A percentile compares a stretch with the other conserved stretches of the same genome.
Evolutionary conservation across 2,888 invertebrate genomes (phyloP).

Genomic region (Spodoptera exigua): DNA sequence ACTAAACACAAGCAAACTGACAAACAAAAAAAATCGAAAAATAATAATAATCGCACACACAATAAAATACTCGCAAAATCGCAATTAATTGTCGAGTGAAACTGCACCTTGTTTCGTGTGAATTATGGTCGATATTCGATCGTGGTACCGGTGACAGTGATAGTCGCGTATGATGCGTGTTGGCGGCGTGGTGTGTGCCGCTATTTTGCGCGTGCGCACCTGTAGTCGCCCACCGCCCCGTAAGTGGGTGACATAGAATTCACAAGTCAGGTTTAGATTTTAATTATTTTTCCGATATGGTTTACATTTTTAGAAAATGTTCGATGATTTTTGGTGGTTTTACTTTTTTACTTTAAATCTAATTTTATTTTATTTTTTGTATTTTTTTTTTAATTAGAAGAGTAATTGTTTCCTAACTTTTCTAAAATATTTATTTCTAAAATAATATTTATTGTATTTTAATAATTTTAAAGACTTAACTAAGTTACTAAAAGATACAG

Average conservation of each 20-base stretch:
- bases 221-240: constrained; percentile 62
- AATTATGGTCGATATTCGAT: constrained; percentile 63
- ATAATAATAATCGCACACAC: constrained; percentile 41
- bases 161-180: constrained; percentile 74
- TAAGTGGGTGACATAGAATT: constrained; percentile 77
- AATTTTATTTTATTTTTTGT: neutral
- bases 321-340: neutral
- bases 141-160: constrained; percentile 19
- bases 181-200: constrained; percentile 75
- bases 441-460: too few species aligned
- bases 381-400: neutral
- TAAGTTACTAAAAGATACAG: too few species aligned
- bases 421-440: too few species aligned
- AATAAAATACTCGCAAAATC: constrained; percentile 15
- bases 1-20: constrained; percentile 45
- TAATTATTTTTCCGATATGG: constrained; percentile 16
- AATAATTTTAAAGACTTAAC: too few species aligned
- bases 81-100: constrained; percentile 18
- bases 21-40: constrained; percentile 36
- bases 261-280: constrained; percentile 59
- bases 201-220: constrained; percentile 80
- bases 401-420: too few species aligned
- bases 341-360: neutral
- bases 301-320: constrained; percentile 11
- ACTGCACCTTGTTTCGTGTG: constrained; percentile 35